phyloP scores from a whole-genome alignment of 2,797 vertebrate genomes.

The Toxotes lorentzi region DNA sequence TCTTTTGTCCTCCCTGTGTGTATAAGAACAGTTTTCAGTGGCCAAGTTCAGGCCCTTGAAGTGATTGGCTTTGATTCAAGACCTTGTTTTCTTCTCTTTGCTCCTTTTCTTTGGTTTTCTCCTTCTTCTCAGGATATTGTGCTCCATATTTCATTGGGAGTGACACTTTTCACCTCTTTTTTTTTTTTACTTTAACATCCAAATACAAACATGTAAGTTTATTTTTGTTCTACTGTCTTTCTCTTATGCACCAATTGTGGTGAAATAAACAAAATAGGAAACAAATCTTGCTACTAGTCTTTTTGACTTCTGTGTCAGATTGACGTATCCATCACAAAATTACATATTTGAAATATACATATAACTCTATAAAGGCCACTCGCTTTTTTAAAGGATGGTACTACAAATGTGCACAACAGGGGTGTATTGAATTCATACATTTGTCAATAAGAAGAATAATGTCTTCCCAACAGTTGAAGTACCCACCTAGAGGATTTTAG shows the following conservation, averaged over 20 bases:
- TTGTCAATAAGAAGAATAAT: slow-evolving; percentile 9
- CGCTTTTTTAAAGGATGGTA: background rate
- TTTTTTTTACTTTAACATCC: slow-evolving; percentile 17
- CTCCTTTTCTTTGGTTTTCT: slow-evolving; percentile 35
- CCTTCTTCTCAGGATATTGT: slow-evolving; percentile 23
- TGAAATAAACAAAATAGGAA: background rate
- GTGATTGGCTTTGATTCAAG: slow-evolving; percentile 76
- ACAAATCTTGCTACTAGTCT: background rate
- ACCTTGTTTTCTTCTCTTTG: slow-evolving; percentile 58
- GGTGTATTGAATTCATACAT: slow-evolving; percentile 13
- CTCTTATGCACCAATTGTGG: background rate
- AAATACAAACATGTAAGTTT: slow-evolving; percentile 17
- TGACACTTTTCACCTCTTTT: slow-evolving; percentile 40
- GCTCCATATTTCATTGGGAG: slow-evolving; percentile 26
- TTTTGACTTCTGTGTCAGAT: background rate
- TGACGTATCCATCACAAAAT: slow-evolving; percentile 2
- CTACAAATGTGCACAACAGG: slow-evolving; percentile 19
- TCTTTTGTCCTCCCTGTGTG: slow-evolving; percentile 64
- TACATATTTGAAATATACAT: slow-evolving; percentile 13
- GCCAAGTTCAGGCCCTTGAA: slow-evolving; percentile 76
- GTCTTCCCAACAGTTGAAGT: background rate
- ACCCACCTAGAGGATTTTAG: slow-evolving; percentile 7
- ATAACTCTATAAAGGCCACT: background rate
- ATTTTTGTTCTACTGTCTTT: slow-evolving; percentile 13
- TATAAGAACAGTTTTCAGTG: slow-evolving; percentile 69